A percentile compares a stretch with the other conserved stretches of the same genome.
Evolutionary conservation across 2,113 vertebrate species (phyloP).

Genomic region (Emydura subglobosa): DNA sequence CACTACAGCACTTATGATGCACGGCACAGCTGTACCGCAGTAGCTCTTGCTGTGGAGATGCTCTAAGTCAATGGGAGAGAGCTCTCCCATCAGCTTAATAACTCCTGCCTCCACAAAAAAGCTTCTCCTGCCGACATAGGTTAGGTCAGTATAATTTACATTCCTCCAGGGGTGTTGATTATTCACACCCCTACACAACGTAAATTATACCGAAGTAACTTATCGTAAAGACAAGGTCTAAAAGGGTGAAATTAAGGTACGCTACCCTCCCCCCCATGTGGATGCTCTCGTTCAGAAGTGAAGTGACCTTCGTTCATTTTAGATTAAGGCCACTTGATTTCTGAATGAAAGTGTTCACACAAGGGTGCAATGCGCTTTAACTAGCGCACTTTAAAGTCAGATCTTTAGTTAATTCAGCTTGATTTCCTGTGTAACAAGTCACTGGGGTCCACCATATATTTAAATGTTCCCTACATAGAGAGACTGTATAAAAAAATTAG

Average conservation of each 20-base stretch:
- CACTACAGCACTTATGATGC: too few relatives aligned
- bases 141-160: too few relatives aligned
- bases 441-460: not conserved
- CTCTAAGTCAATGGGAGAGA: too few relatives aligned
- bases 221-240: not conserved
- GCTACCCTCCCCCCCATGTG: not conserved
- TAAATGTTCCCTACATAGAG: not conserved
- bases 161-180: too few relatives aligned
- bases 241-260: constrained; percentile 45
- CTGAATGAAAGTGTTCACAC: constrained; percentile 27
- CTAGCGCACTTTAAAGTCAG: constrained; percentile 41
- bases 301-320: constrained; percentile 39
- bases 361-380: constrained; percentile 28
- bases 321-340: constrained; percentile 6
- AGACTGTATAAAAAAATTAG: constrained; percentile 32
- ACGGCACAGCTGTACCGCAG: too few relatives aligned
- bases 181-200: too few relatives aligned
- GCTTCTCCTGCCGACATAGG: too few relatives aligned
- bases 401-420: constrained; percentile 8
- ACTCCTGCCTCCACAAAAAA: too few relatives aligned
- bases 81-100: too few relatives aligned
- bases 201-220: too few relatives aligned
- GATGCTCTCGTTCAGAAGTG: constrained; percentile 5
- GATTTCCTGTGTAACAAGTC: not conserved
- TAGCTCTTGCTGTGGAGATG: too few relatives aligned